A percentile compares a stretch with the other conserved stretches of the same genome.
These are phyloP conservation scores for Pectinophora gossypiella DNA, from an alignment of 1,140 invertebrate genomes.

Conservation along the genomic window DNA sequence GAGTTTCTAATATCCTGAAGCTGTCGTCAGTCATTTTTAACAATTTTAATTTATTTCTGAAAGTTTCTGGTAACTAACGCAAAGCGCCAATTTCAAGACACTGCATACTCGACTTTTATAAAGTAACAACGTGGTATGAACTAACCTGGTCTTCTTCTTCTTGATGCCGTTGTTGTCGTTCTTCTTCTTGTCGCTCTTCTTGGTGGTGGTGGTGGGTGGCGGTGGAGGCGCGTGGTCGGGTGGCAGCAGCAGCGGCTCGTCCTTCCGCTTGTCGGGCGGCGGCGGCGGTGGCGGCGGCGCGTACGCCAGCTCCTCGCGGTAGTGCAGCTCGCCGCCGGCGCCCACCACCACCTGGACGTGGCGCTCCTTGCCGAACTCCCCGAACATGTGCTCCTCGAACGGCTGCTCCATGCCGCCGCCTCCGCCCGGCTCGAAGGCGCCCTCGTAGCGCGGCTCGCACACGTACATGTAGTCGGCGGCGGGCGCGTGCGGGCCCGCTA, in stretches of 20 bases:
- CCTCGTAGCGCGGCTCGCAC: constrained; percentile 58
- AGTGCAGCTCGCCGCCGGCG: constrained; percentile 73
- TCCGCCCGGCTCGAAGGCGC: constrained; percentile 45
- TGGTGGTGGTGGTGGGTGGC: constrained; percentile 56
- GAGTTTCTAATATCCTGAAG: too few relatives aligned
- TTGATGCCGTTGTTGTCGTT: constrained; percentile 91
- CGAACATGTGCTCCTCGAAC: constrained; percentile 86
- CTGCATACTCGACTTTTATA: too few relatives aligned
- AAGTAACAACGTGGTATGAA: too few relatives aligned
- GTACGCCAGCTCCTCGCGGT: constrained; percentile 72
- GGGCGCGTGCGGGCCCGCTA: constrained; percentile 60
- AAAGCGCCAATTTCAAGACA: too few relatives aligned
- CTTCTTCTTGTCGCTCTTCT: constrained; percentile 89
- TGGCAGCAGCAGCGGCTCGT: constrained; percentile 74
- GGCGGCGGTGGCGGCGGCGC: constrained; percentile 36
- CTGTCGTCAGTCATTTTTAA: too few relatives aligned
- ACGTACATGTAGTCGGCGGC: constrained; percentile 67
- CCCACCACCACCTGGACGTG: constrained; percentile 84
- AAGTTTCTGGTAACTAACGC: too few relatives aligned
- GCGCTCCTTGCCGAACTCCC: constrained; percentile 81
- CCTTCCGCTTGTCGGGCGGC: constrained; percentile 71
- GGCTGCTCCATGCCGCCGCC: constrained; percentile 79
- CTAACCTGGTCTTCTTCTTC: constrained; percentile 94
- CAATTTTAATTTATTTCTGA: too few relatives aligned
- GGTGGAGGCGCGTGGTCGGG: constrained; percentile 44